These are phyloP conservation scores for Ctenosaura bakeri DNA, from an alignment of 2,797 vertebrate species.

Conservation along the genomic window DNA sequence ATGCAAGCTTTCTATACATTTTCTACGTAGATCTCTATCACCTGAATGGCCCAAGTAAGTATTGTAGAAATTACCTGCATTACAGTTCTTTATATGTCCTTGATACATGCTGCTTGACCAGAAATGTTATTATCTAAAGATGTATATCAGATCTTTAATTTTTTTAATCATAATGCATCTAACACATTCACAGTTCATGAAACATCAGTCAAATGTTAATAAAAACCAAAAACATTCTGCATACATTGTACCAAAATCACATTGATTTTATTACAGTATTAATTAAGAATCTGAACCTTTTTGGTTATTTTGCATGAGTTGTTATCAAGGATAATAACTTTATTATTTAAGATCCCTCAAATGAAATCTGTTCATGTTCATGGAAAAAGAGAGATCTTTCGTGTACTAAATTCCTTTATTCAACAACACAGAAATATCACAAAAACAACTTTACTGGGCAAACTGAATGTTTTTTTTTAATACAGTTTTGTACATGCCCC, in stretches of 20 bases:
- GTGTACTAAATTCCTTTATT: slow-evolving; percentile 90
- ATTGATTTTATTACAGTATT: slow-evolving; percentile 60
- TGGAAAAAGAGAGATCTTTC: slow-evolving; percentile 84
- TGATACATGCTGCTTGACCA: slow-evolving; percentile 32
- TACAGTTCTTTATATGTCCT: not conserved
- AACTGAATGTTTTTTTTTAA: slow-evolving; percentile 81
- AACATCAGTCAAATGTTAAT: slow-evolving; percentile 50
- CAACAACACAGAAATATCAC: slow-evolving; percentile 90
- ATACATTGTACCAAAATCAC: slow-evolving; percentile 55
- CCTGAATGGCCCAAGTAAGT: slow-evolving; percentile 26
- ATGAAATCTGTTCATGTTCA: slow-evolving; percentile 79
- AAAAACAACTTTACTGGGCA: slow-evolving; percentile 88
- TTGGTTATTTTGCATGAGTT: slow-evolving; percentile 51
- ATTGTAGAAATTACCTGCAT: slow-evolving; percentile 18
- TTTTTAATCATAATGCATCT: slow-evolving; percentile 29
- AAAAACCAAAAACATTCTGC: slow-evolving; percentile 57
- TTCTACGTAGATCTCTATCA: slow-evolving; percentile 19
- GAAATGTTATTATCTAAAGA: slow-evolving; percentile 49
- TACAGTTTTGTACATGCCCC: slow-evolving; percentile 89
- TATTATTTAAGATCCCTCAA: slow-evolving; percentile 77
- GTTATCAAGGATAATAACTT: slow-evolving; percentile 61
- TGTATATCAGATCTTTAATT: slow-evolving; percentile 42
- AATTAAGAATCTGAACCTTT: slow-evolving; percentile 59
- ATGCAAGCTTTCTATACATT: slow-evolving; percentile 13
- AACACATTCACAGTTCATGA: slow-evolving; percentile 41